phyloP scores from a whole-genome alignment of 2,797 vertebrate genomes.

The Corythornis leucogaster region DNA sequence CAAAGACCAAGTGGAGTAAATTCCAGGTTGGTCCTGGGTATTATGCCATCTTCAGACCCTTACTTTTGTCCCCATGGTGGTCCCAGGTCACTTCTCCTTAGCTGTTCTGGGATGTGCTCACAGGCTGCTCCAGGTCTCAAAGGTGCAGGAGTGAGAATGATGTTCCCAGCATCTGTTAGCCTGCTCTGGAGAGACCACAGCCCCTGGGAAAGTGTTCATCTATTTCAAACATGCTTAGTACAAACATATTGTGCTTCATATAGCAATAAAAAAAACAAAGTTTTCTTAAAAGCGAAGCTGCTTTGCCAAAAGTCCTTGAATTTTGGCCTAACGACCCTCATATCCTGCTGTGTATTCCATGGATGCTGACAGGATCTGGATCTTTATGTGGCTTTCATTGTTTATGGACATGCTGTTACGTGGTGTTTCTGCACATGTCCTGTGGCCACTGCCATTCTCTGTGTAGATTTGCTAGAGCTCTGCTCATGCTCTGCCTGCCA shows the following conservation, averaged over 20 bases:
- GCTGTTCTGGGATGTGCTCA: neutral
- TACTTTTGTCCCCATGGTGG: neutral
- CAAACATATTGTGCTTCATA: neutral
- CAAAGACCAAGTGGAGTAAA: neutral
- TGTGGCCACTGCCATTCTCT: neutral
- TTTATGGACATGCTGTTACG: fast-evolving
- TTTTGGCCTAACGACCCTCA: too few relatives aligned
- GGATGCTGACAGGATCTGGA: neutral
- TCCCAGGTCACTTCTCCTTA: neutral
- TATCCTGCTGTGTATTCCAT: neutral
- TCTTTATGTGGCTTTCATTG: neutral
- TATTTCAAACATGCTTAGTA: neutral
- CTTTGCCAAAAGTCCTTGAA: neutral
- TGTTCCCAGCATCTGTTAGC: neutral
- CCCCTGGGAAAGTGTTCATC: neutral
- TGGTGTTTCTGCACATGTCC: neutral
- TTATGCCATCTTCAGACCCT: neutral
- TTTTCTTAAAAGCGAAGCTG: neutral
- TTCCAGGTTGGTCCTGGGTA: neutral
- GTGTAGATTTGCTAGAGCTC: neutral
- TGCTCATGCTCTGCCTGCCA: neutral
- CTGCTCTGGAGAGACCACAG: neutral
- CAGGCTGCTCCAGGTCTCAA: neutral
- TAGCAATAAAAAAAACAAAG: neutral
- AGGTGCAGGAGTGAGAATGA: neutral